Conservation (phyloP, 37 sponge, comb jelly and placozoan species). For the Mnemiopsis leidyi region DNA sequence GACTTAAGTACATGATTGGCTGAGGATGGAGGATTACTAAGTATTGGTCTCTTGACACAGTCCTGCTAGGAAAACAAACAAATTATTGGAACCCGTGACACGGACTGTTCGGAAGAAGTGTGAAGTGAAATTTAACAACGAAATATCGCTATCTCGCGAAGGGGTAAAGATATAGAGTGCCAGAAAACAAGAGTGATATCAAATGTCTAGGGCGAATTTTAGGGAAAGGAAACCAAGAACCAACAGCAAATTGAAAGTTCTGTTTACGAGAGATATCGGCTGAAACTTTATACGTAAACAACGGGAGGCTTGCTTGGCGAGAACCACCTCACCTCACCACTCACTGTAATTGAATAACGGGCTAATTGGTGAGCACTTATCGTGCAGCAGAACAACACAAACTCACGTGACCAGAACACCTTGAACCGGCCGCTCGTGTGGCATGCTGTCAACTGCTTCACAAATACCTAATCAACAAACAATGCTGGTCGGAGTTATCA, state of each 20-base stretch:
- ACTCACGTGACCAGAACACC: neutral
- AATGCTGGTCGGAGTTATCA: neutral
- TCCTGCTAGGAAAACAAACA: neutral
- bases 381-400: slow-evolving; percentile 4
- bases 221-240: too few relatives aligned
- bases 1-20: slow-evolving; percentile 18
- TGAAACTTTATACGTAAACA: neutral
- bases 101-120: neutral
- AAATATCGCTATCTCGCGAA: too few relatives aligned
- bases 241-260: too few relatives aligned
- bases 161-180: too few relatives aligned
- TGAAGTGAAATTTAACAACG: neutral
- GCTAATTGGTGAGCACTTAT: slow-evolving; percentile 50
- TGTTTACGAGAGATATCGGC: too few relatives aligned
- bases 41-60: neutral
- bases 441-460: neutral
- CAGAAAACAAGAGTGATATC: too few relatives aligned
- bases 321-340: neutral
- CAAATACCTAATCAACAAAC: neutral
- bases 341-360: slow-evolving; percentile 26
- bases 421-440: neutral
- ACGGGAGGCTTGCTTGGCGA: neutral
- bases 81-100: neutral
- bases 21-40: neutral
- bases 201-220: too few relatives aligned